Evolutionary conservation across 2,888 invertebrate species (phyloP).

Genomic region (Stenichneumon culpator): DNA sequence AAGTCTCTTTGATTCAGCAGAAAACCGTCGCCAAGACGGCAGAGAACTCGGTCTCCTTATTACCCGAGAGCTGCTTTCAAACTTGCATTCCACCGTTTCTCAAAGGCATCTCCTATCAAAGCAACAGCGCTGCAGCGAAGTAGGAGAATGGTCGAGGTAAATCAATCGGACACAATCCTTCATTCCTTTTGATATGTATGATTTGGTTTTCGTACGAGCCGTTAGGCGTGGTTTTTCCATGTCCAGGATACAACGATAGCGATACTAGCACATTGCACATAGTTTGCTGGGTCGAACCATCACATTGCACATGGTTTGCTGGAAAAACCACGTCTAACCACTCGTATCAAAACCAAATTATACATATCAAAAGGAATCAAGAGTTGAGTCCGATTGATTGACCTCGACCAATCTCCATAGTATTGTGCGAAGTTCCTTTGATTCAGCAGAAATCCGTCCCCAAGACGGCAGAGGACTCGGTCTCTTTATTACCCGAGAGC

Average conservation of each 20-base stretch:
- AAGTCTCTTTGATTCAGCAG: constrained; percentile 47
- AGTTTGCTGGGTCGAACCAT: too few relatives aligned
- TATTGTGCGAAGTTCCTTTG: constrained; percentile 37
- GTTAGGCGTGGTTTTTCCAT: not conserved
- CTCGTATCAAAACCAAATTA: not conserved
- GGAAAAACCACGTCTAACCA: not conserved
- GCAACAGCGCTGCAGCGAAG: not conserved
- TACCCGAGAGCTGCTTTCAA: not conserved
- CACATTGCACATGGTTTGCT: too few relatives aligned
- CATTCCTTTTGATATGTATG: too few relatives aligned
- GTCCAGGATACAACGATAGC: not conserved
- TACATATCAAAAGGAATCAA: not conserved
- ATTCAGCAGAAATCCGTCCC: constrained; percentile 41
- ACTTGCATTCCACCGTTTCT: not conserved
- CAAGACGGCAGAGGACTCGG: not conserved
- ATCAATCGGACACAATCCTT: not conserved
- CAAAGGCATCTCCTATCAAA: not conserved
- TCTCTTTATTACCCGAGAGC: not conserved
- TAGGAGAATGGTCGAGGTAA: not conserved
- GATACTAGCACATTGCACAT: too few relatives aligned
- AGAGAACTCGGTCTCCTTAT: not conserved
- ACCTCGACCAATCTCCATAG: not conserved
- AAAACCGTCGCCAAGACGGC: constrained; percentile 29
- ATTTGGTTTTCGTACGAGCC: not conserved
- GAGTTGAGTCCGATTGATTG: not conserved